These are phyloP conservation scores for Aphaenogaster ashmeadi DNA, from an alignment of 1,140 invertebrate genomes.

Conservation along the genomic window DNA sequence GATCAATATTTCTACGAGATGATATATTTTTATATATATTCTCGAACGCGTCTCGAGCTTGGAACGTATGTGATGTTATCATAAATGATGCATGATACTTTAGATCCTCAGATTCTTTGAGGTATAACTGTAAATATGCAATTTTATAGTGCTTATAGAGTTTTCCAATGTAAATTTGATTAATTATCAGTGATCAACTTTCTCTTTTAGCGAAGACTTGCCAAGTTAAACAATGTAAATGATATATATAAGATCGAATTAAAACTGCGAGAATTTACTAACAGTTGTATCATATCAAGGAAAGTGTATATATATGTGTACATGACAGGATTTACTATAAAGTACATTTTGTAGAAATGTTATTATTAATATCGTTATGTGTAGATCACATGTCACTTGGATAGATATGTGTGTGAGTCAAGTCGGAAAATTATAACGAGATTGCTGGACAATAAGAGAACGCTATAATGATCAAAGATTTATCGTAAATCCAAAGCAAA, in stretches of 20 bases:
- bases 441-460: slow-evolving; percentile 81
- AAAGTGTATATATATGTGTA: slow-evolving; percentile 40
- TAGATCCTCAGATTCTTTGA: slow-evolving; percentile 13
- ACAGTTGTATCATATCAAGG: neutral
- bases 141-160: slow-evolving; percentile 16
- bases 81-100: neutral
- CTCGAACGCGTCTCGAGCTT: neutral
- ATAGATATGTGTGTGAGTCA: slow-evolving; percentile 50
- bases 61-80: neutral
- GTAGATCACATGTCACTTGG: slow-evolving; percentile 75
- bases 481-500: slow-evolving; percentile 10
- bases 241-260: neutral
- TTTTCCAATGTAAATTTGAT: slow-evolving; percentile 23
- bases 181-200: neutral
- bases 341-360: slow-evolving; percentile 71
- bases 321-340: slow-evolving; percentile 28
- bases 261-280: neutral
- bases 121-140: slow-evolving; percentile 15
- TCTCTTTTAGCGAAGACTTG: neutral
- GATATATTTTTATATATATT: slow-evolving; percentile 22
- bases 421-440: slow-evolving; percentile 63
- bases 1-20: slow-evolving; percentile 73
- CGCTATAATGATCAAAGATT: slow-evolving; percentile 45
- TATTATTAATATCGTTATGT: slow-evolving; percentile 75
- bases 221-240: slow-evolving; percentile 6